Evolutionary conservation across 2,113 vertebrate genomes (phyloP), one percentile per base, ranked within the genome.

Genomic region (Beaufortia kweichowensis): DNA sequence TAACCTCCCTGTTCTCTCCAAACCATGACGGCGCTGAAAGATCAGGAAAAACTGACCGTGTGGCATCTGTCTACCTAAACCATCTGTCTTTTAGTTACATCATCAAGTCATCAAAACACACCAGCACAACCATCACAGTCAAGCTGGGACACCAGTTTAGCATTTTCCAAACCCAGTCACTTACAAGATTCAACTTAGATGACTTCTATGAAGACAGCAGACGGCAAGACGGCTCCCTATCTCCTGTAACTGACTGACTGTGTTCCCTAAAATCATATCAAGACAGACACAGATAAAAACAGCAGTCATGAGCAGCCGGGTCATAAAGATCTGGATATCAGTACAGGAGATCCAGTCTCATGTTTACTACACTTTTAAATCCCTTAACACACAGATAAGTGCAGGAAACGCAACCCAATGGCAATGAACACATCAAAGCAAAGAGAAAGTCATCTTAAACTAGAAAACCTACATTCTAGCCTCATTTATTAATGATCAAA

Each of bases 1-100:
- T 80, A 69, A 76, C 66, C 39, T 43, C 62, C 63, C 69, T 65
- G 61, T 62, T 75, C 55, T 21, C 46, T 14, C 53, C 24, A 19
- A 26, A 55, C 50, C 63, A 41, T 14, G 28, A 70, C 64, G 43
- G 68, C 17, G 3, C 21, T 19, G 35, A 17, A 65, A 46, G 33
- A 72, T 59, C 23, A 59, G 31, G 23, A 72, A 71, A 17, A 72
- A 39, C 69, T 43, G 41, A 35, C 23, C 5, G 6, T 55, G 65
- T 31, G 4, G n/a, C 43, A 68, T 48, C 65, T 53, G 67, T 55
- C 29, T n/a, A 50, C 28, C 68, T 7, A 43, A 59, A 59, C 15
- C 69, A 43, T 33, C 69, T 43, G 69, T 59, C 53, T 59, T 26
- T 15, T 3, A 23, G 55, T 72, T 56, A 19, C 23, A 56, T n/a